Base-by-base conservation (phyloP, 1,140 invertebrate genomes). In the Pachypeltis micranthus region DNA sequence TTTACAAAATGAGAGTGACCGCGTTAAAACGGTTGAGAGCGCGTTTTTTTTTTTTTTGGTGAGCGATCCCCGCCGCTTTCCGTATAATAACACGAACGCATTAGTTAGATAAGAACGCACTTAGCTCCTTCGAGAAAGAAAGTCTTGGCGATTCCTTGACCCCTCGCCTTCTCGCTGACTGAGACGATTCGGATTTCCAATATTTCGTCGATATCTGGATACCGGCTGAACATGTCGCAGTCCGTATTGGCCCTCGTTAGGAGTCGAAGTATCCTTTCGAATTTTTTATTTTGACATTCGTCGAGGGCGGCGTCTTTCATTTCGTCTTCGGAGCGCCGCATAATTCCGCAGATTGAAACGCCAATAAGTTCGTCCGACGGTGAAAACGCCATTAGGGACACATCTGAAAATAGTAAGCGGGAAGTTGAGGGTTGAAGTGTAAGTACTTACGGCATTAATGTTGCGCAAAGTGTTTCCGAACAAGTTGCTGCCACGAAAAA, bases 151-250 rank as follows among this genome's bases (percentile, higher is more conserved):
- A 87, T 78, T 2, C 85, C 84, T 64, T 79, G 75, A 12, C 85
- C 85, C 44, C 85, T 73, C 77, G 80, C 85, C 1, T 74, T 76
- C 1, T 73, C 72, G 69, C 86, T 81, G 0, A 85, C 85, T 1
- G 83, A 84, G 1, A 85, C 71, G 64, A 87, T 84, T 67, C 81
- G 80, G 28, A 85, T 69, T 61, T 85, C 83, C 64, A 86, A 64
- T 0, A 81, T 72, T 1, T 70, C 77, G 47, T 84, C 74, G 44
- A 81, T 74, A 3, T 76, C 75, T 0, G 79, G 78, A 71, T 79
- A 83, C 68, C 78, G 77, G 23, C 72, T 74, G 70, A 80, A 80
- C 0, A 81, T 71, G 65, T 79, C 76, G 0, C 79, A 79, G 63
- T 81, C 74, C 23, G 74, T 73, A 57, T 80, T 81, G 26, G 85